Percentiles rank a stretch among this genome's conserved stretches.
These are phyloP conservation scores for Tetramorium alpestre DNA, from an alignment of 1,140 invertebrate genomes.

Conservation along the genomic window DNA sequence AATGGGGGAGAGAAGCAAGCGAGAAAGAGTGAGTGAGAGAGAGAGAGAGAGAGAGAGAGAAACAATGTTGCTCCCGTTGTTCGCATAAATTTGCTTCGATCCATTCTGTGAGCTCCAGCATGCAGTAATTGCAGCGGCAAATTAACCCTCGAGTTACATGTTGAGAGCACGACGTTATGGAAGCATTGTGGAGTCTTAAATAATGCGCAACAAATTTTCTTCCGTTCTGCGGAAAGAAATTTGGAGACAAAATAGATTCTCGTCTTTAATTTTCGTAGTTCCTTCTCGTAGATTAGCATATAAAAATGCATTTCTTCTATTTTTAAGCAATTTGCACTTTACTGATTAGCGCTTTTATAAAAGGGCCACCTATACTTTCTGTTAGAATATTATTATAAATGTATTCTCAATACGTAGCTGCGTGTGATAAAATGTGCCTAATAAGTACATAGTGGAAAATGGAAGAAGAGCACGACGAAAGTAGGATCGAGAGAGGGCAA, in stretches of 20 bases:
- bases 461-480: constrained; percentile 14
- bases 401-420: not conserved
- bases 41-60: constrained; percentile 20
- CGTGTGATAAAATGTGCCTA: not conserved
- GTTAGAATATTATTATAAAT: not conserved
- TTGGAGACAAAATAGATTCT: not conserved
- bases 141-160: constrained; percentile 37
- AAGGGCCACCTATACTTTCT: not conserved
- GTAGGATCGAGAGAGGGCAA: not conserved
- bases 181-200: constrained; percentile 24
- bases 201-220: constrained; percentile 13
- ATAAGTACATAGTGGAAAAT: not conserved
- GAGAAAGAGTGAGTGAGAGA: not conserved
- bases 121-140: constrained; percentile 39
- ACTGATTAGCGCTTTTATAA: not conserved
- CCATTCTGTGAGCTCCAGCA: constrained; percentile 22
- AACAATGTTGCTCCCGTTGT: constrained; percentile 30
- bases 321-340: not conserved
- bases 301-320: not conserved
- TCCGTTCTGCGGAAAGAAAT: not conserved
- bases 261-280: not conserved
- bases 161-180: constrained; percentile 52
- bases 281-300: not conserved
- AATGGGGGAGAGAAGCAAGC: not conserved
- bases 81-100: constrained; percentile 57